Evolutionary conservation across 30 jellyfish, hydroid and myxozoan species (phyloP), one percentile per base, ranked within the genome.

Genomic region (Chrysaora quinquecirrha): DNA sequence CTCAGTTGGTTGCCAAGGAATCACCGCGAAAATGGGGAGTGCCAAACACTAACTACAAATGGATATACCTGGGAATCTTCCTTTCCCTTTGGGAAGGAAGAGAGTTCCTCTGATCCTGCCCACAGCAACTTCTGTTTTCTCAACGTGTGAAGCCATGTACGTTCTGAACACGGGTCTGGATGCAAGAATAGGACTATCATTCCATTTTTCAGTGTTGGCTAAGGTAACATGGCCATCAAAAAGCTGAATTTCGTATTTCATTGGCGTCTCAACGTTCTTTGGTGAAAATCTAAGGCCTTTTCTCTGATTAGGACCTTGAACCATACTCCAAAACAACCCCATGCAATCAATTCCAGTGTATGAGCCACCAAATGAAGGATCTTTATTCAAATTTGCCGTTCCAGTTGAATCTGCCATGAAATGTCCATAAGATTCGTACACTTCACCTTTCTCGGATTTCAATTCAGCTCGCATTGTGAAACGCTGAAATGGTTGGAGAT

Each of bases 21-120:
- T n/a, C n/a, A n/a, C n/a, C n/a, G n/a, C n/a, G n/a, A n/a, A n/a
- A n/a, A n/a, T n/a, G n/a, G n/a, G n/a, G n/a, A n/a, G n/a, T n/a
- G n/a, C n/a, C n/a, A n/a, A n/a, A n/a, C n/a, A n/a, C n/a, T n/a
- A n/a, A n/a, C n/a, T n/a, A n/a, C n/a, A n/a, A n/a, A n/a, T n/a
- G n/a, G n/a, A n/a, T n/a, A n/a, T n/a, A 87, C 96, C 96, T 87
- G 87, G 87, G 50, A 48, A 77, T 54, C 80, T 65, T 34, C 96
- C 85, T n/a, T 61, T n/a, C 3, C 91, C 90, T 30, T 66, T 72
- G 1, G 96, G 96, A 9, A 64, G 22, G 35, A 87, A 87, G 11
- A 87, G 82, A 4, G 82, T 48, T 25, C 96, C 96, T 18, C 90
- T 65, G 0, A 87, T 27, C 18, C 87, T 43, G 2, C 90, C 96